Evolutionary conservation across 2,113 vertebrate species (phyloP).

Genomic region (Protobothrops mucrosquamatus): DNA sequence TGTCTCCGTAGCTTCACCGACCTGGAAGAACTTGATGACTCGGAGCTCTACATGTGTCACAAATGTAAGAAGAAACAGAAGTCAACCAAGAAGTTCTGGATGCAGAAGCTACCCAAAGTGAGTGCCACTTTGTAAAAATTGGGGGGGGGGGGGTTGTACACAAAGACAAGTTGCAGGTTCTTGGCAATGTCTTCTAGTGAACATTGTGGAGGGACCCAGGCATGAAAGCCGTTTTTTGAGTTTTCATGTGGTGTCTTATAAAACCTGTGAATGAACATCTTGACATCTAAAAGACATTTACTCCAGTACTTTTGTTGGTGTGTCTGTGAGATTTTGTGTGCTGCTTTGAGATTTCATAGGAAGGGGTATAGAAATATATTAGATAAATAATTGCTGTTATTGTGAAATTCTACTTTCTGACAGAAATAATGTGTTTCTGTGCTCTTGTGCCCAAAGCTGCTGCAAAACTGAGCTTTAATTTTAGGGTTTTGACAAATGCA

Average conservation of each 20-base stretch:
- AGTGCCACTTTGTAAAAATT: not conserved
- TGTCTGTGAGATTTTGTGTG: not conserved
- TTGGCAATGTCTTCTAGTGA: too few species aligned
- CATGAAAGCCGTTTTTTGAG: not conserved
- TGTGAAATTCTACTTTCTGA: not conserved
- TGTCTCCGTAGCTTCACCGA: constrained; percentile 97
- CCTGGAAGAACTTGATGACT: constrained; percentile 96
- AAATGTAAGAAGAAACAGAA: constrained; percentile 98
- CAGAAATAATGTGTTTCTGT: not conserved
- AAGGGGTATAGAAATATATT: not conserved
- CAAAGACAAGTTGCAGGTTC: not conserved
- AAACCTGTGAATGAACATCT: not conserved
- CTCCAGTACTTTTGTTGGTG: too few species aligned
- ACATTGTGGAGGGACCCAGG: not conserved
- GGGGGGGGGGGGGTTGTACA: not conserved
- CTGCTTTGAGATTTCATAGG: not conserved
- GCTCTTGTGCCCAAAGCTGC: not conserved
- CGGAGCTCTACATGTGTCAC: constrained; percentile 96
- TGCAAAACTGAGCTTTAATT: not conserved
- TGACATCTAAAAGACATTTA: too few species aligned
- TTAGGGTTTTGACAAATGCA: fast-evolving
- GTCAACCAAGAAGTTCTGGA: constrained; percentile 99
- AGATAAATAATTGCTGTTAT: not conserved
- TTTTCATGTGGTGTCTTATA: not conserved
- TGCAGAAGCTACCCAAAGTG: constrained; percentile 96